Conservation (phyloP, 2,113 vertebrate species). For the Cyrtonyx montezumae region DNA sequence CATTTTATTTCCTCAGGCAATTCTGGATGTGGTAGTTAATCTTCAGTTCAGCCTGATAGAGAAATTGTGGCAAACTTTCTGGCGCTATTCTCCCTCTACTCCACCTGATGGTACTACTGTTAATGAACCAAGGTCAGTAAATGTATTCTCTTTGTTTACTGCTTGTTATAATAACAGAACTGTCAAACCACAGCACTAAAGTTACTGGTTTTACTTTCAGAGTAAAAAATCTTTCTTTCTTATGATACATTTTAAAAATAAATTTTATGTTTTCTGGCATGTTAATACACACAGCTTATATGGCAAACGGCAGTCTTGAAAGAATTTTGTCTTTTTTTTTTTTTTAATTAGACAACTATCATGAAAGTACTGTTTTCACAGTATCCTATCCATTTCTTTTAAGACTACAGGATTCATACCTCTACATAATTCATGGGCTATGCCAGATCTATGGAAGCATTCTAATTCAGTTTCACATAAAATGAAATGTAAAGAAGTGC, state of each 20-base stretch:
- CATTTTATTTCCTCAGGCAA: conserved; percentile 76
- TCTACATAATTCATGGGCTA: conserved; percentile 18
- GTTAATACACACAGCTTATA: neutral
- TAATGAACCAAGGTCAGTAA: conserved; percentile 80
- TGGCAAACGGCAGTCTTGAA: conserved; percentile 30
- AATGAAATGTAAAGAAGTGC: neutral
- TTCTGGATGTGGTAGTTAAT: conserved; percentile 87
- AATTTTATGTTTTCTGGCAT: neutral
- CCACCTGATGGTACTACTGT: conserved; percentile 82
- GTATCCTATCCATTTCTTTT: neutral
- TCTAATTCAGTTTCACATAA: conserved; percentile 5
- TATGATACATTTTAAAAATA: conserved; percentile 29
- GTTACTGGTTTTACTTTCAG: neutral
- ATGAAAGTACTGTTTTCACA: neutral
- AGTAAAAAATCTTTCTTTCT: conserved; percentile 51
- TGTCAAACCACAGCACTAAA: neutral
- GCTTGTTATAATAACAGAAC: neutral
- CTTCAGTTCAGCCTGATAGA: conserved; percentile 88
- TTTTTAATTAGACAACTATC: conserved; percentile 10
- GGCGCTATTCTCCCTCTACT: conserved; percentile 85
- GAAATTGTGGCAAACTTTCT: conserved; percentile 89
- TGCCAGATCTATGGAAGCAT: conserved; percentile 23
- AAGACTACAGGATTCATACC: conserved; percentile 16
- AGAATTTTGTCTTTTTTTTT: neutral
- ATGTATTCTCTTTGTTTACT: neutral